phyloP scores from a whole-genome alignment of 2,888 invertebrate species.

The Aleiodes alternator region DNA sequence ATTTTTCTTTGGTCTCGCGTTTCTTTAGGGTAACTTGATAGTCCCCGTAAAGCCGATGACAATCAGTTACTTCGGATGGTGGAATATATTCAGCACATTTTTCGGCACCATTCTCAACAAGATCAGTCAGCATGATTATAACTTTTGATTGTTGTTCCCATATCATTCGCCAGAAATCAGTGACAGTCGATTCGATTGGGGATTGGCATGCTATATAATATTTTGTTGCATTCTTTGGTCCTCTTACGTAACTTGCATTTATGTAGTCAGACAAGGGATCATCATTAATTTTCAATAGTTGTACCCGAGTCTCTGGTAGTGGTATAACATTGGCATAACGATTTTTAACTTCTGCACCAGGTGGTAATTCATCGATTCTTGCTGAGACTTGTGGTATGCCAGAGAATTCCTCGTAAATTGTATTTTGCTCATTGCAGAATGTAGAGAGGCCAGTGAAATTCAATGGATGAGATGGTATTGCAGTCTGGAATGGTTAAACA shows the following conservation, averaged over 20 bases:
- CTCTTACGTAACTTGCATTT: constrained; percentile 94
- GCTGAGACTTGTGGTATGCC: constrained; percentile 88
- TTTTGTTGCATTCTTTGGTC: constrained; percentile 87
- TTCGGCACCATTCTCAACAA: constrained; percentile 92
- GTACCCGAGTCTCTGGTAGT: constrained; percentile 92
- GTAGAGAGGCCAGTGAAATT: constrained; percentile 87
- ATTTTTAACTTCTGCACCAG: constrained; percentile 93
- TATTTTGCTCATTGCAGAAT: constrained; percentile 83
- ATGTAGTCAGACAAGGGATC: constrained; percentile 92
- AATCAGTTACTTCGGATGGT: constrained; percentile 93
- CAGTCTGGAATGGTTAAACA: constrained; percentile 62
- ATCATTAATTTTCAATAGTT: constrained; percentile 82
- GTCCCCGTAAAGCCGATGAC: constrained; percentile 90
- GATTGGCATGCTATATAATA: constrained; percentile 96
- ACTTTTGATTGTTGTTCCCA: constrained; percentile 96
- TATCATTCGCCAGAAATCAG: constrained; percentile 96
- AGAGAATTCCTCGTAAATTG: constrained; percentile 88
- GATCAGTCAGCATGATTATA: constrained; percentile 92
- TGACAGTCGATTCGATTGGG: constrained; percentile 88
- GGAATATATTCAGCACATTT: constrained; percentile 95
- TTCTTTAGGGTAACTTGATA: constrained; percentile 92
- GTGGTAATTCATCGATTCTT: constrained; percentile 88
- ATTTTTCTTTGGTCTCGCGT: constrained; percentile 92
- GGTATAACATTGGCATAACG: constrained; percentile 97
- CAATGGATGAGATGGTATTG: constrained; percentile 83